Percentiles rank a stretch among this genome's conserved stretches.
phyloP scores from a whole-genome alignment of 2,888 invertebrate genomes.

The Eurois occulta region DNA sequence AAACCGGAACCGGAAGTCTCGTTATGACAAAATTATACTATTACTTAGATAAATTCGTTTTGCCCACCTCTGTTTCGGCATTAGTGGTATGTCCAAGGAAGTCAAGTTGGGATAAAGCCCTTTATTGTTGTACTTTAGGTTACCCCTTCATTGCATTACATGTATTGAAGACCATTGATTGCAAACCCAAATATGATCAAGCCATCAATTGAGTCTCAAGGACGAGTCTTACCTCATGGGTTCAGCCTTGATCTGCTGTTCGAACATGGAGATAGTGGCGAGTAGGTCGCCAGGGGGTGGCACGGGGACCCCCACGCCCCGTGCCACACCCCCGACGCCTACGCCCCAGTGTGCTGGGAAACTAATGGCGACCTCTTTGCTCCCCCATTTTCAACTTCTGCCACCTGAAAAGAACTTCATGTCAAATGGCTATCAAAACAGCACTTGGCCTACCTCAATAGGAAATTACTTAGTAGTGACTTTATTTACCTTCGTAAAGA shows the following conservation, averaged over 20 bases:
- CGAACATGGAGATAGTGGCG: slow-evolving; percentile 92
- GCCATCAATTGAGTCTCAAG: neutral
- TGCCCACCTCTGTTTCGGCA: neutral
- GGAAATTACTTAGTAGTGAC: neutral
- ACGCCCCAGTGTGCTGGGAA: slow-evolving; percentile 92
- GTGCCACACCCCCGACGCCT: slow-evolving; percentile 91
- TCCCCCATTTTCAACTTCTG: slow-evolving; percentile 90
- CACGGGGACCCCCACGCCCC: slow-evolving; percentile 91
- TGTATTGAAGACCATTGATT: neutral
- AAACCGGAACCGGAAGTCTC: neutral
- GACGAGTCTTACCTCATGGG: slow-evolving; percentile 90
- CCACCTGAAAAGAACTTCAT: slow-evolving; percentile 78
- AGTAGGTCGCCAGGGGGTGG: slow-evolving; percentile 91
- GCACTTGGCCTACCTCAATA: slow-evolving; percentile 22
- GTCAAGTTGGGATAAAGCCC: neutral
- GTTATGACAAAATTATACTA: too few relatives aligned
- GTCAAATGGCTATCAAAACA: slow-evolving; percentile 39
- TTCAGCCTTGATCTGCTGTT: slow-evolving; percentile 93
- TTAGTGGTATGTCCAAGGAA: neutral
- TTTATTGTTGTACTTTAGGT: neutral
- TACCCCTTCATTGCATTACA: neutral
- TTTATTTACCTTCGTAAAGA: slow-evolving; percentile 15
- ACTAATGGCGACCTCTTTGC: slow-evolving; percentile 89
- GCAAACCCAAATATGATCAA: neutral
- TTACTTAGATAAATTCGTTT: neutral